These are phyloP conservation scores for Punctoribates punctum DNA, from an alignment of 2,888 invertebrate genomes.

Conservation along the genomic window DNA sequence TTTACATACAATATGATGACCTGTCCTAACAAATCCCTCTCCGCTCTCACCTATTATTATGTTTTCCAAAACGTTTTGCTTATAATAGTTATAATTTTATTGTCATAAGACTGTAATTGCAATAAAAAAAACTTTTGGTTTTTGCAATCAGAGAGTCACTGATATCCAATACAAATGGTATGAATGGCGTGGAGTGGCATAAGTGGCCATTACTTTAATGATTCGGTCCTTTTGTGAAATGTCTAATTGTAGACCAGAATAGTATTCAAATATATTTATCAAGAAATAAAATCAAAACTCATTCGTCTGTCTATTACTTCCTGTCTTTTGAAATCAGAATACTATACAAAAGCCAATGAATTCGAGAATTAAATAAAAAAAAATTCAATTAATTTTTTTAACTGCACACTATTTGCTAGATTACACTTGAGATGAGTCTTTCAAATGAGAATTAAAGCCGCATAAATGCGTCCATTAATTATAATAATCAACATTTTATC, in stretches of 20 bases:
- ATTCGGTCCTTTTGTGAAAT: not conserved
- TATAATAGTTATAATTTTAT: conserved; percentile 7
- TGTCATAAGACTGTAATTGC: not conserved
- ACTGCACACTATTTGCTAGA: too few relatives aligned
- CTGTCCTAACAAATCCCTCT: too few relatives aligned
- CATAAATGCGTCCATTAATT: too few relatives aligned
- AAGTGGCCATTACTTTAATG: conserved; percentile 1
- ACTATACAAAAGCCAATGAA: not conserved
- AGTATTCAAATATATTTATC: not conserved
- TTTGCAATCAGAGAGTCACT: not conserved
- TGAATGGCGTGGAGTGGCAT: not conserved
- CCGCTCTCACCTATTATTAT: too few relatives aligned
- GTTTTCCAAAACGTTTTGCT: not conserved
- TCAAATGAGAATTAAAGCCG: too few relatives aligned
- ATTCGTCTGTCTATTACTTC: not conserved
- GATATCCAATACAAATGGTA: not conserved
- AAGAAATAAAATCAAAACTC: not conserved
- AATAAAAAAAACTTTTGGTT: not conserved
- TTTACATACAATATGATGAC: too few relatives aligned
- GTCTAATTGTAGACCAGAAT: not conserved
- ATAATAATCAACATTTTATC: too few relatives aligned
- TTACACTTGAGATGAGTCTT: too few relatives aligned
- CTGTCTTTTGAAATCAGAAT: conserved; percentile 5
- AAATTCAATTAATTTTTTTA: too few relatives aligned
- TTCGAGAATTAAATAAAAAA: not conserved